Evolutionary conservation across 2,113 vertebrate species (phyloP), one percentile per base, ranked within the genome.

Genomic region (Muntiacus muntjak): DNA sequence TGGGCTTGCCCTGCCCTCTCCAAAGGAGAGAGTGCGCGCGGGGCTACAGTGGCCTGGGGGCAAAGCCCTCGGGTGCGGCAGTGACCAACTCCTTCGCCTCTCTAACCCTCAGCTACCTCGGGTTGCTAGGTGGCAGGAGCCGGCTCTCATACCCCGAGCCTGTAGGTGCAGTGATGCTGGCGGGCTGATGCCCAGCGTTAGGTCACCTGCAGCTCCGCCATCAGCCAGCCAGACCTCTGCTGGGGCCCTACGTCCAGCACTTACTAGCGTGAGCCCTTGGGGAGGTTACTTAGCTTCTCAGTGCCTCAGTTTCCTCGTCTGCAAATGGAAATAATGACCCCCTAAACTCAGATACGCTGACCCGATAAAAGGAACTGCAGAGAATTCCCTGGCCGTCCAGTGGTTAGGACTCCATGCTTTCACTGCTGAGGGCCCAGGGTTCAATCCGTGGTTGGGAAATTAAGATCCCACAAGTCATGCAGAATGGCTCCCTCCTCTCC

Each of bases 21-120:
- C 45, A 47, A 54, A 0, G 3, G 30, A n/a, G 11, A 82, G 79
- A 23, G 5, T 6, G 17, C 0, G 2, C 0, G 5, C 1, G 30
- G 47, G 79, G 19, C 79, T 52, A 33, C 9, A 10, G 78, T 28
- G 45, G 78, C 15, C 16, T 50, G 2, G 1, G 5, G 47, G 28
- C 47, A 82, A 81, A n/a, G 47, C 30, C 79, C 79, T 82, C 2
- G 3, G 30, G 33, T 0, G 1, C 1, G 0, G 47, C 30, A 52
- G 17, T 81, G 30, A n/a, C 79, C 54, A 23, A 19, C 16, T 17
- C 12, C 55, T 58, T 67, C 28, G 0, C 40, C 4, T 45, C 26
- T 13, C 76, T 43, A 10, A 21, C 14, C 55, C 33, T 23, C 6
- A 0, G 85, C 19, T 15, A 8, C 55, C 85, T 13, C 2, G 3